These are phyloP conservation scores for Hestina assimilis DNA, from an alignment of 1,140 invertebrate species.

Conservation along the genomic window DNA sequence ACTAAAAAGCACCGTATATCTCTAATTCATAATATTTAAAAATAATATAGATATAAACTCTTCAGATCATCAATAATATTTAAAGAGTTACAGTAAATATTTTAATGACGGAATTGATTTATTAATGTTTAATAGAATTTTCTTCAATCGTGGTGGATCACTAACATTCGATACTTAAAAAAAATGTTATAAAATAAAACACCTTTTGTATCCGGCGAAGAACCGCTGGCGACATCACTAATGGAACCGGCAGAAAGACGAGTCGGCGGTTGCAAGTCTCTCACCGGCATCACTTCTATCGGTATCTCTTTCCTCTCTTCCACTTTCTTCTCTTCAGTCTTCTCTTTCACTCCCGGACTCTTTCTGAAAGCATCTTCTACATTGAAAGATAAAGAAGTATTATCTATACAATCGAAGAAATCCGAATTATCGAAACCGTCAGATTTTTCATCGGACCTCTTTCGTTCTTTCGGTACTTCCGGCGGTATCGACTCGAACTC, in stretches of 20 bases:
- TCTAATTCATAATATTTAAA: no score
- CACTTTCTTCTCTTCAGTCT: slow-evolving; percentile 54
- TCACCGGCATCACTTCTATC: slow-evolving; percentile 45
- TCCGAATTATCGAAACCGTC: slow-evolving; percentile 76
- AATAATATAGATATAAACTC: no score
- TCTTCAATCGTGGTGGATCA: no score
- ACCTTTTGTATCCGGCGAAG: slow-evolving; percentile 80
- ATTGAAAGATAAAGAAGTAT: slow-evolving; percentile 70
- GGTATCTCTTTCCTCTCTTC: slow-evolving; percentile 46
- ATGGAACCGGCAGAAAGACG: slow-evolving; percentile 78
- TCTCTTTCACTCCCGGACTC: slow-evolving; percentile 69
- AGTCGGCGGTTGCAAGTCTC: slow-evolving; percentile 52
- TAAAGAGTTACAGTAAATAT: no score
- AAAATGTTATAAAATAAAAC: neutral
- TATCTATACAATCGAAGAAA: slow-evolving; percentile 77
- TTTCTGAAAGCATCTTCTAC: slow-evolving; percentile 76
- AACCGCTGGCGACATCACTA: slow-evolving; percentile 80
- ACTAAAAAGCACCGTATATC: no score
- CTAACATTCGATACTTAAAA: no score
- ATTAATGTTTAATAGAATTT: no score
- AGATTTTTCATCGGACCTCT: slow-evolving; percentile 74
- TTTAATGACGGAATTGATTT: no score
- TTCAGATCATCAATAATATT: no score
- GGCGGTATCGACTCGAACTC: slow-evolving; percentile 75
- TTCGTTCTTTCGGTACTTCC: slow-evolving; percentile 69